Conservation (phyloP, 1,140 invertebrate species). For the Rhyacophila brunnea region DNA sequence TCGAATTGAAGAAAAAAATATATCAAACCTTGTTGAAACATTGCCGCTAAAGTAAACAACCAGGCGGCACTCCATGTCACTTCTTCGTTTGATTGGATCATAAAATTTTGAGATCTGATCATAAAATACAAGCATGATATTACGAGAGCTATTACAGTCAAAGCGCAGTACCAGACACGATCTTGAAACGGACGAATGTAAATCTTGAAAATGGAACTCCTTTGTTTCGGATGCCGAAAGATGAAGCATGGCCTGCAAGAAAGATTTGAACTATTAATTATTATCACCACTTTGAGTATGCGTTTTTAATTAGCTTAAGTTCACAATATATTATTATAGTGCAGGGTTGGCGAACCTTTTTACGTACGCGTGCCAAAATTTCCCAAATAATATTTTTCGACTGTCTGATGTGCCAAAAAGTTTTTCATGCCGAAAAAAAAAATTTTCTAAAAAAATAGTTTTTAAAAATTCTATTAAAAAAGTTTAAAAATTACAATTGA, state of each 20-base stretch:
- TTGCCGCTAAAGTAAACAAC: constrained; percentile 46
- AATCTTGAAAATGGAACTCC: constrained; percentile 57
- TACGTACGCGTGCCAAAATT: too few species aligned
- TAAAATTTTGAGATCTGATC: constrained; percentile 13
- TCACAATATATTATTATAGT: too few species aligned
- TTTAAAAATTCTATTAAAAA: too few species aligned
- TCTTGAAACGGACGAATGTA: constrained; percentile 57
- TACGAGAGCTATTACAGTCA: constrained; percentile 35
- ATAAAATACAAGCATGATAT: constrained; percentile 6
- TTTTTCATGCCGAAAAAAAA: too few species aligned
- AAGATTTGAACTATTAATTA: not conserved
- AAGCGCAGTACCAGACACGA: constrained; percentile 56
- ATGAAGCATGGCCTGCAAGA: constrained; percentile 58
- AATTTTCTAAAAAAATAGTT: too few species aligned
- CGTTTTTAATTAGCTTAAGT: too few species aligned
- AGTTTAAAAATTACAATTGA: too few species aligned
- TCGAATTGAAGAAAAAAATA: not conserved
- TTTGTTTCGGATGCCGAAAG: constrained; percentile 62
- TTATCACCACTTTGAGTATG: too few species aligned
- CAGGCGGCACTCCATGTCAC: constrained; percentile 40
- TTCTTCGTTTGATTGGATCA: constrained; percentile 25
- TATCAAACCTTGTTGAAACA: constrained; percentile 55
- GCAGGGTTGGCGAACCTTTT: too few species aligned
- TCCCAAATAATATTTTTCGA: too few species aligned
- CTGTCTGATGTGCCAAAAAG: too few species aligned